A percentile compares a stretch with the other conserved stretches of the same genome.
These are phyloP conservation scores for Mastomys natalensis DNA, from an alignment of 2,113 vertebrate genomes.

Conservation along the genomic window DNA sequence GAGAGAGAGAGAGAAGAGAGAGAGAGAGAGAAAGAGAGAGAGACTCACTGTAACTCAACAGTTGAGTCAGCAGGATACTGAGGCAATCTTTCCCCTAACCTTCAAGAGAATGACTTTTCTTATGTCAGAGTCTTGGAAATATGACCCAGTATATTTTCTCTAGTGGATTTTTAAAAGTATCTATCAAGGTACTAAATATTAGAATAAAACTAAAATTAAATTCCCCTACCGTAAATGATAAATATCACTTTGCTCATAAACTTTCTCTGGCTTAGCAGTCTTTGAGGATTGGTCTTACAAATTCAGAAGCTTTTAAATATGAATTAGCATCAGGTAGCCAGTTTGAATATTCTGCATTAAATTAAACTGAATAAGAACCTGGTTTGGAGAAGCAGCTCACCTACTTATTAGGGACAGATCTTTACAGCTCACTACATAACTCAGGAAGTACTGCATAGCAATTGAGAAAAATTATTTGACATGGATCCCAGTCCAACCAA, in stretches of 20 bases:
- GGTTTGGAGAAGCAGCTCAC: constrained; percentile 55
- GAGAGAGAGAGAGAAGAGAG: no score
- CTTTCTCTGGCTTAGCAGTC: constrained; percentile 8
- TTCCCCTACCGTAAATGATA: constrained; percentile 28
- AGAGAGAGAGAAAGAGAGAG: no score
- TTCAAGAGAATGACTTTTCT: constrained; percentile 70
- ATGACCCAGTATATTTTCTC: constrained; percentile 57
- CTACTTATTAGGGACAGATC: constrained; percentile 66
- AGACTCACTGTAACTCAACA: constrained; percentile 5
- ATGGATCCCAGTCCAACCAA: constrained; percentile 45
- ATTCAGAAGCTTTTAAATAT: constrained; percentile 53
- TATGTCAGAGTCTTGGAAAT: constrained; percentile 64
- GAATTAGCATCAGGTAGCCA: constrained; percentile 62
- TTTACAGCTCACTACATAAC: constrained; percentile 68
- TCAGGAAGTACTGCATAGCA: constrained; percentile 55
- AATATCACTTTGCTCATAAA: constrained; percentile 61
- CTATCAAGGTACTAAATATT: constrained; percentile 66
- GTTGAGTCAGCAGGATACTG: constrained; percentile 56
- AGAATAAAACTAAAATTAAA: constrained; percentile 70
- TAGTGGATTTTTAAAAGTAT: constrained; percentile 65
- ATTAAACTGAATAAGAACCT: constrained; percentile 72
- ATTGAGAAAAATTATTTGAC: constrained; percentile 44
- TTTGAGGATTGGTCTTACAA: constrained; percentile 41
- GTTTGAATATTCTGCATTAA: constrained; percentile 70
- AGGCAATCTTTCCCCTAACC: constrained; percentile 41